These are phyloP conservation scores for Ceratitis capitata DNA, from an alignment of 1,140 invertebrate genomes.

Conservation along the genomic window DNA sequence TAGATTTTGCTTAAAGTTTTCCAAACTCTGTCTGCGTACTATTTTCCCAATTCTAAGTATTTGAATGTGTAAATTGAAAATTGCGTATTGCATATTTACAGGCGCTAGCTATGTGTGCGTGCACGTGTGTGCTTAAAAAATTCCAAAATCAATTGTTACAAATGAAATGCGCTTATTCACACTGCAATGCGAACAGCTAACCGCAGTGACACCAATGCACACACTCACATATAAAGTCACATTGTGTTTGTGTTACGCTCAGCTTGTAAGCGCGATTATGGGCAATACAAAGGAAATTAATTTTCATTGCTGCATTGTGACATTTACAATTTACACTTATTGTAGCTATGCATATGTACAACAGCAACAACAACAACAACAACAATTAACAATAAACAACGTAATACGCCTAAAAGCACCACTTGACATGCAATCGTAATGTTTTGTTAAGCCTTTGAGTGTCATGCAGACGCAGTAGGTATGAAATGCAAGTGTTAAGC, in stretches of 20 bases:
- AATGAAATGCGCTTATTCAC: slow-evolving; percentile 33
- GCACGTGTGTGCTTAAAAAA: neutral
- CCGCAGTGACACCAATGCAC: neutral
- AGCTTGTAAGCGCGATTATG: slow-evolving; percentile 19
- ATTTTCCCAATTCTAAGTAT: too few species aligned
- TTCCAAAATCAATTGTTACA: slow-evolving; percentile 24
- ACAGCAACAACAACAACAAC: neutral
- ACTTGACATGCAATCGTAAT: slow-evolving; percentile 35
- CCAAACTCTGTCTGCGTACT: too few species aligned
- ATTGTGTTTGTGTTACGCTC: neutral
- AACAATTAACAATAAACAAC: neutral
- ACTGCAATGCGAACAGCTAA: neutral
- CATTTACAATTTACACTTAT: slow-evolving; percentile 22
- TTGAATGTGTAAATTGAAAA: slow-evolving; percentile 7
- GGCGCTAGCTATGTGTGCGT: neutral
- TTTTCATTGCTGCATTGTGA: slow-evolving; percentile 33
- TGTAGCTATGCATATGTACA: neutral
- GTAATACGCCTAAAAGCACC: slow-evolving; percentile 34
- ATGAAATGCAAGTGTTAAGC: neutral
- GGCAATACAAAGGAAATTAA: slow-evolving; percentile 12
- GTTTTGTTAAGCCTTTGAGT: slow-evolving; percentile 37
- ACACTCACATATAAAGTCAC: neutral
- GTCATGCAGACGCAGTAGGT: neutral
- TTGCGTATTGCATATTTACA: neutral
- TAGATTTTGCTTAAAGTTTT: neutral